phyloP scores from a whole-genome alignment of 2,888 invertebrate genomes.

The Polia nebulosa region DNA sequence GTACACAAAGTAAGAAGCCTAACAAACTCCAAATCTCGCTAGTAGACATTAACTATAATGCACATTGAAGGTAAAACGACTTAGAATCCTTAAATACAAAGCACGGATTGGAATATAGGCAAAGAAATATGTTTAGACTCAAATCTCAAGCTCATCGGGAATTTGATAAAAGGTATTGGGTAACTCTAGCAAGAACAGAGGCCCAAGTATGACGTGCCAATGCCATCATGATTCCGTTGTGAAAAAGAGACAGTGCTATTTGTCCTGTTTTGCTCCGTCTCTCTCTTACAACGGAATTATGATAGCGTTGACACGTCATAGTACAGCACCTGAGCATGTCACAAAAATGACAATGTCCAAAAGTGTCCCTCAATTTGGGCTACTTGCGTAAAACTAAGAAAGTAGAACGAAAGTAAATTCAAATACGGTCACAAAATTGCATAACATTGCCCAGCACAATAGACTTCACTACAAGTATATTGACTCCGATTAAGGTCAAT shows the following conservation, averaged over 20 bases:
- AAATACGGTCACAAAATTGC: conserved; percentile 11
- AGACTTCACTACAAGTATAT: conserved; percentile 35
- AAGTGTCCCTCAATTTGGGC: not conserved
- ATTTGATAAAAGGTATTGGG: not conserved
- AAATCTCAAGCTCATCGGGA: not conserved
- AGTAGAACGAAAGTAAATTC: not conserved
- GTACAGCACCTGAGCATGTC: not conserved
- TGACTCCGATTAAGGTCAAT: conserved; percentile 61
- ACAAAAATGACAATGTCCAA: too few relatives aligned
- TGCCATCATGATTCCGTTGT: too few relatives aligned
- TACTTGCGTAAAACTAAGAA: conserved; percentile 6
- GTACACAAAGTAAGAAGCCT: conserved; percentile 37
- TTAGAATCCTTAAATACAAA: conserved; percentile 23
- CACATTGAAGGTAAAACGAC: conserved; percentile 34
- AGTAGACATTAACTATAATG: conserved; percentile 26
- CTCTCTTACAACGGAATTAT: too few relatives aligned
- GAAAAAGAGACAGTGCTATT: too few relatives aligned
- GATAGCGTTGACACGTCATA: too few relatives aligned
- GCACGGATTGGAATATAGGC: not conserved
- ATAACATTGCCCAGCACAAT: conserved; percentile 19
- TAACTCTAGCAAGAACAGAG: not conserved
- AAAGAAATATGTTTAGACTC: not conserved
- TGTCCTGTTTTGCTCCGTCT: too few relatives aligned
- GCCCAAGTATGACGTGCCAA: too few relatives aligned
- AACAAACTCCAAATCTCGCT: conserved; percentile 35